Percentiles rank a stretch among this genome's conserved stretches.
These are phyloP conservation scores for Notocelia uddmanniana DNA, from an alignment of 2,888 invertebrate species.

Conservation along the genomic window DNA sequence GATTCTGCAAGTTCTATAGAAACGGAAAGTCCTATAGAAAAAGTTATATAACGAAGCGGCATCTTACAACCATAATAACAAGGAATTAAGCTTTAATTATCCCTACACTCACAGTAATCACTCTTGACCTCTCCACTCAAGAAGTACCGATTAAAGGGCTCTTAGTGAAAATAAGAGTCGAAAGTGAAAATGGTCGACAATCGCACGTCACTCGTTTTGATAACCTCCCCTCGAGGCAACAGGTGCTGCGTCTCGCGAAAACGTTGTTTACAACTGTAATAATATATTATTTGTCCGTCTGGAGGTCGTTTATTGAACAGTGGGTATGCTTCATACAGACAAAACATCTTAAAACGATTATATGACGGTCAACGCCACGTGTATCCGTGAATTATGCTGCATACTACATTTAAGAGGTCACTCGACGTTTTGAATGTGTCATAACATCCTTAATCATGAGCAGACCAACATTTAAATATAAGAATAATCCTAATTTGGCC, in stretches of 20 bases:
- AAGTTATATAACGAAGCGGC: too few species aligned
- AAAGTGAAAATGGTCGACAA: constrained; percentile 10
- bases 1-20: too few species aligned
- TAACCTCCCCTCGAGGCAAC: constrained; percentile 11
- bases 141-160: constrained; percentile 21
- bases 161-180: constrained; percentile 19
- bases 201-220: constrained; percentile 17
- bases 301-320: constrained; percentile 2
- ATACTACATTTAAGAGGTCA: too few species aligned
- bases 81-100: constrained; percentile 20
- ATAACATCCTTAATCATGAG: too few species aligned
- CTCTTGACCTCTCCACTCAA: constrained; percentile 23
- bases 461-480: too few species aligned
- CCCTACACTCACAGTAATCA: constrained; percentile 12
- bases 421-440: too few species aligned
- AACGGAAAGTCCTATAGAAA: too few species aligned
- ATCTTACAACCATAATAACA: neutral
- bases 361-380: too few species aligned
- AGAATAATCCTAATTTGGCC: neutral
- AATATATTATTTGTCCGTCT: constrained; percentile 1
- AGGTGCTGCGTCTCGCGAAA: constrained; percentile 17
- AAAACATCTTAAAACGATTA: too few species aligned
- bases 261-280: constrained; percentile 20
- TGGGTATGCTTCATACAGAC: neutral
- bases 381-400: too few species aligned